Conservation (phyloP, 2,113 vertebrate species). For the Alces alces region DNA sequence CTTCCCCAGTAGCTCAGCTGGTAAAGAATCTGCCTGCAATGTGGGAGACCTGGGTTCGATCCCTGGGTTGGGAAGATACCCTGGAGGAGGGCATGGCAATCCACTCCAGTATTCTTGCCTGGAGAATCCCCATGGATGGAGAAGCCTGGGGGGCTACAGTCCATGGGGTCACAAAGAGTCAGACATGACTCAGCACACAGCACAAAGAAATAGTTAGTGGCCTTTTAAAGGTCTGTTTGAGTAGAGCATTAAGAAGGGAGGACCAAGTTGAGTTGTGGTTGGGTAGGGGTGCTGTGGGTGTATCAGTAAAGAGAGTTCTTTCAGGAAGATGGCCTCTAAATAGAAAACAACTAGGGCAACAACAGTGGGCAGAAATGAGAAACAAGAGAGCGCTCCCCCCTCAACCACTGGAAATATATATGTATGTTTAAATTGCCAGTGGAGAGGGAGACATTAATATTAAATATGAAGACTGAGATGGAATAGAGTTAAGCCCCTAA, state of each 20-base stretch:
- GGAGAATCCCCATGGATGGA: not conserved
- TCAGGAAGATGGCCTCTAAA: not conserved
- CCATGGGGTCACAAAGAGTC: not conserved
- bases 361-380: not conserved
- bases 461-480: not conserved
- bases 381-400: accelerated
- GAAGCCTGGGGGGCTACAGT: not conserved
- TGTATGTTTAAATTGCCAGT: not conserved
- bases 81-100: not conserved
- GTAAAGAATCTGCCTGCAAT: not conserved
- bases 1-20: not conserved
- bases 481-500: not conserved
- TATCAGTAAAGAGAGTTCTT: not conserved
- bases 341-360: not conserved
- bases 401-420: not conserved
- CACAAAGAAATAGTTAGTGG: not conserved
- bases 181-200: not conserved
- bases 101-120: not conserved
- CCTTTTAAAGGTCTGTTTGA: not conserved
- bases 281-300: not conserved
- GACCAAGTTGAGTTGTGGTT: not conserved
- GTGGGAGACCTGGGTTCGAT: not conserved
- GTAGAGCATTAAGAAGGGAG: not conserved
- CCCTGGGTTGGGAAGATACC: not conserved
- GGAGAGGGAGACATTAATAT: not conserved